Base-by-base conservation (phyloP, 1,140 invertebrate genomes). In the Lucilia sericata region DNA sequence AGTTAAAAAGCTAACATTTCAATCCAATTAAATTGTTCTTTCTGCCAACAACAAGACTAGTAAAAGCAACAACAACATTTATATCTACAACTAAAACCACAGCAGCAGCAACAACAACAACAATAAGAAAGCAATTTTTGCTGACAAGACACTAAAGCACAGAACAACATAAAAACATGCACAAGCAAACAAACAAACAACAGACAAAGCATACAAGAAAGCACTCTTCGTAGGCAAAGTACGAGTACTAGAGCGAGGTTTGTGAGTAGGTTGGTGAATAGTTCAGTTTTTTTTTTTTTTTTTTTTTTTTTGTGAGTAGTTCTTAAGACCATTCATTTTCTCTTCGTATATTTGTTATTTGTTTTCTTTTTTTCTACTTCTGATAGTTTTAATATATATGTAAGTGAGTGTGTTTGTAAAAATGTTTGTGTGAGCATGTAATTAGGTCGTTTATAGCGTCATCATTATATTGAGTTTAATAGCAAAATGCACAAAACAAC, bases 371-470 rank as follows among this genome's bases (percentile, higher is more conserved):
- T 60, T 60, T 60, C 55, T 60, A 30, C 25, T 60, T 60, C 17
- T 14, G 2, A 14, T 60, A n/a, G 14, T 60, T 60, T n/a, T 60
- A n/a, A 2, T n/a, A n/a, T n/a, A 14, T 60, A 60, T 60, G 55
- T 30, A 30, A 30, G 25, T 30, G 25, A n/a, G n/a, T 30, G 25
- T 30, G 25, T 30, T 30, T 1, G 25, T 30, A 30, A 30, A 30
- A 30, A 30, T 30, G 25, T 19, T 7, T 70, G 7, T 70, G 19
- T 70, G n/a, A 49, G 76, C 42, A 21, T 47, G 76, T 80, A 80
- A 80, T 80, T 80, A 80, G 76, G 76, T 80, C 76, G 76, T 80
- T 80, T 80, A 80, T 80, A 80, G 76, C 76, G 76, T 80, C 76
- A 49, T 80, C 76, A 80, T 80, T 80, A 42, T 80, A 80, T 80